A percentile compares a stretch with the other conserved stretches of the same genome.
Evolutionary conservation across 2,113 vertebrate genomes (phyloP).

Genomic region (Piaya cayana): DNA sequence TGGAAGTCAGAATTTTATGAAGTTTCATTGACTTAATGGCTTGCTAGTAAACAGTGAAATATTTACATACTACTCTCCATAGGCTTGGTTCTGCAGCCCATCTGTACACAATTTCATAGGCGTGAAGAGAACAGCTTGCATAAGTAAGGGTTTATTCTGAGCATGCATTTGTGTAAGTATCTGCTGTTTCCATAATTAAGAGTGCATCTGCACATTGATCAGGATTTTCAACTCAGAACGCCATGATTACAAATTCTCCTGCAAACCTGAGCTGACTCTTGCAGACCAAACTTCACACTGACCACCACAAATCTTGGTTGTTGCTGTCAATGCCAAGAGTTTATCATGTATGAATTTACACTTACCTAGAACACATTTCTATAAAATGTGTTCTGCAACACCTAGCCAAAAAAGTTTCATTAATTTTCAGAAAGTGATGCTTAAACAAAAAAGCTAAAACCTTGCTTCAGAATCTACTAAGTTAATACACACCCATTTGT

Average conservation of each 20-base stretch:
- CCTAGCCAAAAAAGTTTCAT: neutral
- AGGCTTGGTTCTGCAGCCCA: constrained; percentile 12
- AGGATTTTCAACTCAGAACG: neutral
- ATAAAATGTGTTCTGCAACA: neutral
- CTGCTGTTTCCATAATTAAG: neutral
- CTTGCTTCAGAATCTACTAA: neutral
- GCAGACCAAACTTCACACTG: neutral
- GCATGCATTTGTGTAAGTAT: neutral
- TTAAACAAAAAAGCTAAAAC: neutral
- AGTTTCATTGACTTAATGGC: neutral
- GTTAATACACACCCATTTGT: neutral
- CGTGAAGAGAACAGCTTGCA: neutral
- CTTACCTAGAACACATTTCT: neutral
- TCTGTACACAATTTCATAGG: constrained; percentile 23
- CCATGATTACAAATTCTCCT: neutral
- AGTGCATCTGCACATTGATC: neutral
- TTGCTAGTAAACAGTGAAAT: constrained; percentile 35
- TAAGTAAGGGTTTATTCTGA: neutral
- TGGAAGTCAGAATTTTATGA: constrained; percentile 29
- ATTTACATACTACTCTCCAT: constrained; percentile 23
- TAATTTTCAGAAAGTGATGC: neutral
- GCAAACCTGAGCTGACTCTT: neutral
- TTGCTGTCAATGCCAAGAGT: neutral
- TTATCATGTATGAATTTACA: neutral
- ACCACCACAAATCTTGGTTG: neutral